phyloP scores from a whole-genome alignment of 2,888 invertebrate genomes.

The Mythimna lalbum region DNA sequence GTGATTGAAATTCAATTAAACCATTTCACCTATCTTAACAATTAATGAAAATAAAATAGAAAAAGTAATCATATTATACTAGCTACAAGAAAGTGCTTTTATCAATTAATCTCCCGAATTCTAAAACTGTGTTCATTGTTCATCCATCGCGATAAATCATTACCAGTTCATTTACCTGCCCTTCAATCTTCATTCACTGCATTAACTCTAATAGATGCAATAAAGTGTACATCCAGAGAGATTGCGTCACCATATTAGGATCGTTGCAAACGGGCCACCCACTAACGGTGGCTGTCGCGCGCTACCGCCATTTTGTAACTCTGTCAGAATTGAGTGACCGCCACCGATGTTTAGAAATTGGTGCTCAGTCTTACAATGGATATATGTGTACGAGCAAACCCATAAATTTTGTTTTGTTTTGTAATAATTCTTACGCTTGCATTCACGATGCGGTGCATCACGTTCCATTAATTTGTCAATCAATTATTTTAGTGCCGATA shows the following conservation, averaged over 20 bases:
- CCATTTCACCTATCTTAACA: not conserved
- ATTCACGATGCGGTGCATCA: too few species aligned
- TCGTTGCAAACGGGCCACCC: too few species aligned
- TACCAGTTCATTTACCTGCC: not conserved
- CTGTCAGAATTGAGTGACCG: too few species aligned
- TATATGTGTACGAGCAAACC: too few species aligned
- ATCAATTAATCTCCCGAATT: not conserved
- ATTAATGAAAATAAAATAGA: not conserved
- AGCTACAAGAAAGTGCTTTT: not conserved
- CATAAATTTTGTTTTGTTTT: too few species aligned
- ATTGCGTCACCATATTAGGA: conserved; percentile 42
- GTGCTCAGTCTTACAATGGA: too few species aligned
- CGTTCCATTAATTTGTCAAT: too few species aligned
- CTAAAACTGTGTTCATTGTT: not conserved
- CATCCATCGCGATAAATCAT: conserved; percentile 21
- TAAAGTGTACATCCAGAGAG: conserved; percentile 43
- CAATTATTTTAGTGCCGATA: too few species aligned
- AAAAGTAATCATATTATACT: not conserved
- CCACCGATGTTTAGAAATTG: too few species aligned
- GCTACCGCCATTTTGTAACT: too few species aligned
- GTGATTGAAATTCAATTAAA: not conserved
- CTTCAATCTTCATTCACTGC: conserved; percentile 32
- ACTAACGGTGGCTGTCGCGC: too few species aligned
- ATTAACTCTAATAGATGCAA: conserved; percentile 55
- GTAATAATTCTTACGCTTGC: too few species aligned